Conservation (phyloP, 2,888 invertebrate species). For the Pristionchus fissidentatus region DNA sequence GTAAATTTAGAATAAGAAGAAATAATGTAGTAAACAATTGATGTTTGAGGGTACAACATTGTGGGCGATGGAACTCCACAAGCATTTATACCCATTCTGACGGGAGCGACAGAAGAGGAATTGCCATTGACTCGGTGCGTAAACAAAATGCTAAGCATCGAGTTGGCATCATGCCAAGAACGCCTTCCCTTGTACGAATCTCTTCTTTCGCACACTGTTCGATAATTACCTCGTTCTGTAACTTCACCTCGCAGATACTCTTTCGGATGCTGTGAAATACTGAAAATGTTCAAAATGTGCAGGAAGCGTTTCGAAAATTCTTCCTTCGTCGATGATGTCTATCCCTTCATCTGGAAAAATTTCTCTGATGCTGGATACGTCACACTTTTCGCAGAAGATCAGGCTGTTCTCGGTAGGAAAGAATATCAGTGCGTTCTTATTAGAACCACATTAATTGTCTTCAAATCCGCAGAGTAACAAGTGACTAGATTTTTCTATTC, state of each 20-base stretch:
- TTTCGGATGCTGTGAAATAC: too few species aligned
- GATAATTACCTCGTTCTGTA: background rate
- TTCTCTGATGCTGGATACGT: slow-evolving; percentile 75
- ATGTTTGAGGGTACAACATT: slow-evolving; percentile 75
- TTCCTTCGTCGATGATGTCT: slow-evolving; percentile 72
- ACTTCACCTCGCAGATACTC: background rate
- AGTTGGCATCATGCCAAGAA: too few species aligned
- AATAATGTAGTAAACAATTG: background rate
- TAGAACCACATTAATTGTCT: background rate
- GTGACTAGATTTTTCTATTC: too few species aligned
- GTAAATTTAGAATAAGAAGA: background rate
- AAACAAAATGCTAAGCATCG: background rate
- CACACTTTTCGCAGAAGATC: slow-evolving; percentile 77
- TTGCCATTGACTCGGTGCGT: slow-evolving; percentile 71
- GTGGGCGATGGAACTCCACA: slow-evolving; percentile 70
- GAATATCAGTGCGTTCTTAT: background rate
- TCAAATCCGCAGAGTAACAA: background rate
- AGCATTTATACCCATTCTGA: slow-evolving; percentile 76
- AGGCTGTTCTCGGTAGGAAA: slow-evolving; percentile 58
- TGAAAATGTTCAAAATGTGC: background rate
- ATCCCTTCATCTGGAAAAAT: slow-evolving; percentile 76
- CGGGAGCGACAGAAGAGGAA: slow-evolving; percentile 76
- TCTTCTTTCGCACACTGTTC: background rate
- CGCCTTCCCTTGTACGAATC: too few species aligned
- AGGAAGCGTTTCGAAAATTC: slow-evolving; percentile 69